Percentiles rank a stretch among this genome's conserved stretches.
Evolutionary conservation across 2,797 vertebrate genomes (phyloP).

Genomic region (Arvicola amphibius): DNA sequence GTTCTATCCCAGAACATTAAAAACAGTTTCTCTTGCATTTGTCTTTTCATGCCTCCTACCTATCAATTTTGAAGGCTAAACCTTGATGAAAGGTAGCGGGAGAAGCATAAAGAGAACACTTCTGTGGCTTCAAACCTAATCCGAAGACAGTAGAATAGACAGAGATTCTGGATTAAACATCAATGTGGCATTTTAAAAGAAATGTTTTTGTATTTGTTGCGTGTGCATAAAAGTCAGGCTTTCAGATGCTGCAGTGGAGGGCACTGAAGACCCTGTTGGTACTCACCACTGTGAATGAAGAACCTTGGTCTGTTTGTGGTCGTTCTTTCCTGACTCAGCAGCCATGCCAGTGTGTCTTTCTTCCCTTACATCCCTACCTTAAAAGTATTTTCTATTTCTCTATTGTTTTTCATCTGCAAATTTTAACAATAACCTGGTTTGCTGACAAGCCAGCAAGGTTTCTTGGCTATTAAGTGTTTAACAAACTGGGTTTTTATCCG

Average conservation of each 20-base stretch:
- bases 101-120: neutral
- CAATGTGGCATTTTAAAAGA: neutral
- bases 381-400: neutral
- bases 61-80: neutral
- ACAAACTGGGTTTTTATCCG: constrained; percentile 10
- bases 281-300: neutral
- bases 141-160: neutral
- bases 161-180: neutral
- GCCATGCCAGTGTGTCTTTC: too few species aligned
- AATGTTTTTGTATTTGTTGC: neutral
- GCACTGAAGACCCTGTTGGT: neutral
- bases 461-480: neutral
- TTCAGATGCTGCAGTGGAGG: neutral
- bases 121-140: neutral
- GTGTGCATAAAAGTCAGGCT: neutral
- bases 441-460: neutral
- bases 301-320: neutral
- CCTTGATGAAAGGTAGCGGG: neutral
- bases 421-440: neutral
- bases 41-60: neutral
- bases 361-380: neutral
- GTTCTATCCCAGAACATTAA: neutral
- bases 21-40: neutral
- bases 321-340: neutral
- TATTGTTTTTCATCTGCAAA: neutral